phyloP scores from a whole-genome alignment of 1,140 invertebrate genomes.

The Protaetia brevitarsis region DNA sequence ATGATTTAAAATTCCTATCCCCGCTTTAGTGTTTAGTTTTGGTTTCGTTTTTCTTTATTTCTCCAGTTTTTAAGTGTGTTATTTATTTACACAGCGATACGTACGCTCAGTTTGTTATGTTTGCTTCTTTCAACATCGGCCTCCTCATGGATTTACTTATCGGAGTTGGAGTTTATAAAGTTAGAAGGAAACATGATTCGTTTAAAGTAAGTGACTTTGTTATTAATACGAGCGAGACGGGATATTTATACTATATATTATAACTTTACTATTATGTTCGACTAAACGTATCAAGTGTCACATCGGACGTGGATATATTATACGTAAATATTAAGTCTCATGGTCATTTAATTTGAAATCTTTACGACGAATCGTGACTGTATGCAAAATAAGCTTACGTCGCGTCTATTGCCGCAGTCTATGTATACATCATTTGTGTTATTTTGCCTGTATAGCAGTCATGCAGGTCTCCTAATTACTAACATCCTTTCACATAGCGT shows the following conservation, averaged over 20 bases:
- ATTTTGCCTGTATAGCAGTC: background rate
- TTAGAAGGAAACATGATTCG: background rate
- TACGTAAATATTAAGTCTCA: background rate
- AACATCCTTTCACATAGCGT: background rate
- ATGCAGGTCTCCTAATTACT: conserved; percentile 2
- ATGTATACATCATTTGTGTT: background rate
- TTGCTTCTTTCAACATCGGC: background rate
- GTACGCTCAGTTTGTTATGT: conserved; percentile 8
- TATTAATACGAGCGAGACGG: background rate
- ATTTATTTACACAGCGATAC: background rate
- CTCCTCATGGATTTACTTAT: conserved; percentile 9
- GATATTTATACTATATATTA: no score
- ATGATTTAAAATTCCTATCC: conserved; percentile 15
- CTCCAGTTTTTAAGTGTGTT: background rate
- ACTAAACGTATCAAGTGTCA: no score
- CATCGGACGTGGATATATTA: no score
- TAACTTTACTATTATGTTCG: no score
- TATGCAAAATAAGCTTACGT: background rate
- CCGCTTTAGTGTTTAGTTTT: conserved; percentile 9
- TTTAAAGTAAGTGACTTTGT: conserved; percentile 4
- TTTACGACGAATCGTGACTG: background rate
- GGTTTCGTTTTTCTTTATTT: conserved; percentile 4
- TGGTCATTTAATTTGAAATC: background rate
- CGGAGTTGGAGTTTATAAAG: conserved; percentile 13
- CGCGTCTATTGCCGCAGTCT: background rate